A percentile compares a stretch with the other conserved stretches of the same genome.
Conservation (phyloP, 2,888 invertebrate genomes). For the Hemaris fuciformis region DNA sequence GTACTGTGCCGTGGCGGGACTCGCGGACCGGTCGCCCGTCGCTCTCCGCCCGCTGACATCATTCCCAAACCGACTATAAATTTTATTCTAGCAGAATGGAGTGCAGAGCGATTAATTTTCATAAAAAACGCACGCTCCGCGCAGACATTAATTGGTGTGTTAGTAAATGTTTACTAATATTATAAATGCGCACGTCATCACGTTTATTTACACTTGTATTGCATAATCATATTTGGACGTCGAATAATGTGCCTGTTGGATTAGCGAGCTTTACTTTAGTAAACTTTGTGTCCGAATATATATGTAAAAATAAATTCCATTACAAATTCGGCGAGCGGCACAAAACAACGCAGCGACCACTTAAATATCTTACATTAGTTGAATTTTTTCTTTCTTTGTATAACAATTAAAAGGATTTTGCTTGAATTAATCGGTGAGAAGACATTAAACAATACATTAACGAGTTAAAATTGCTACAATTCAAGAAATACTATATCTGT, state of each 20-base stretch:
- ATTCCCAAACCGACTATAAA: conserved; percentile 2
- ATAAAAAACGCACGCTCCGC: conserved; percentile 4
- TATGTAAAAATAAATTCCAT: not conserved
- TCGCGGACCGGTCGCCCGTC: conserved; percentile 1
- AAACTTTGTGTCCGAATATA: not conserved
- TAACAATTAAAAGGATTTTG: not conserved
- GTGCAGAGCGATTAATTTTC: conserved; percentile 5
- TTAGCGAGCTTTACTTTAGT: not conserved
- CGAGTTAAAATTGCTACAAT: not conserved
- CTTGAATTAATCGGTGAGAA: not conserved
- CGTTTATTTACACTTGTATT: conserved; percentile 6
- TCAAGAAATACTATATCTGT: not conserved
- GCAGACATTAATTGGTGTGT: conserved; percentile 8
- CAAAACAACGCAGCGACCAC: not conserved
- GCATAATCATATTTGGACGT: not conserved
- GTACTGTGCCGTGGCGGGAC: not conserved
- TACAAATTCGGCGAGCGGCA: not conserved
- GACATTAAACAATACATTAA: not conserved
- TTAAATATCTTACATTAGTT: not conserved
- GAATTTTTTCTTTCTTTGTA: not conserved
- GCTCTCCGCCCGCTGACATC: not conserved
- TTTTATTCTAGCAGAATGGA: conserved; percentile 3
- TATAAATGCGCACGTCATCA: conserved; percentile 1
- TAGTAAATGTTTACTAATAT: conserved; percentile 6
- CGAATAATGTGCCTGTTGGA: not conserved